These are phyloP conservation scores for Salvelinus sp. DNA, from an alignment of 2,113 vertebrate species.

Conservation along the genomic window DNA sequence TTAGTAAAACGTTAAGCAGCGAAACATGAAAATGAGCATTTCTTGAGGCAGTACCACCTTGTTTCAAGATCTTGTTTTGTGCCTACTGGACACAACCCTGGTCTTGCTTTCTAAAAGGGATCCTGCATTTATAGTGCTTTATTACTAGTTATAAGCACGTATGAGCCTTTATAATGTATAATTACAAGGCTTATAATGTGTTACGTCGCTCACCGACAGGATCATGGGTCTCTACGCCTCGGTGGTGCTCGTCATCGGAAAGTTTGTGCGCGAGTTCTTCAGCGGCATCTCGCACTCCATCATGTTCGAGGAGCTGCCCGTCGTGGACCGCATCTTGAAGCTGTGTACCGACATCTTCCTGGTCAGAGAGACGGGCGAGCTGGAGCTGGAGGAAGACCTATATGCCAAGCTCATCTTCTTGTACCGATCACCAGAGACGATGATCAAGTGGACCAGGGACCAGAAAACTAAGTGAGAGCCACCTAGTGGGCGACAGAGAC, in stretches of 20 bases:
- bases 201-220: constrained; percentile 53
- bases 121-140: no score
- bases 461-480: not conserved
- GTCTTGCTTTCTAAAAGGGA: no score
- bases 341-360: constrained; percentile 94
- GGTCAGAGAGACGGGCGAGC: constrained; percentile 90
- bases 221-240: constrained; percentile 95
- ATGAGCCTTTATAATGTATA: not conserved
- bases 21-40: not conserved
- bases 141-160: not conserved
- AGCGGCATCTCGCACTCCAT: constrained; percentile 94
- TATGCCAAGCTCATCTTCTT: constrained; percentile 95
- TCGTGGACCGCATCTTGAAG: constrained; percentile 77
- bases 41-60: not conserved
- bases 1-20: not conserved
- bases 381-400: constrained; percentile 92
- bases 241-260: constrained; percentile 82
- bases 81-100: no score
- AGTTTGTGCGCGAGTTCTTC: constrained; percentile 94
- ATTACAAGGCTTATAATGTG: not conserved
- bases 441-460: constrained; percentile 69
- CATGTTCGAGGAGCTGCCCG: constrained; percentile 94
- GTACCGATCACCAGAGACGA: constrained; percentile 91
- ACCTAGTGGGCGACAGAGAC: not conserved
- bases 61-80: not conserved